A percentile compares a stretch with the other conserved stretches of the same genome.
These are phyloP conservation scores for Musca vetustissima DNA, from an alignment of 1,140 invertebrate genomes.

Conservation along the genomic window DNA sequence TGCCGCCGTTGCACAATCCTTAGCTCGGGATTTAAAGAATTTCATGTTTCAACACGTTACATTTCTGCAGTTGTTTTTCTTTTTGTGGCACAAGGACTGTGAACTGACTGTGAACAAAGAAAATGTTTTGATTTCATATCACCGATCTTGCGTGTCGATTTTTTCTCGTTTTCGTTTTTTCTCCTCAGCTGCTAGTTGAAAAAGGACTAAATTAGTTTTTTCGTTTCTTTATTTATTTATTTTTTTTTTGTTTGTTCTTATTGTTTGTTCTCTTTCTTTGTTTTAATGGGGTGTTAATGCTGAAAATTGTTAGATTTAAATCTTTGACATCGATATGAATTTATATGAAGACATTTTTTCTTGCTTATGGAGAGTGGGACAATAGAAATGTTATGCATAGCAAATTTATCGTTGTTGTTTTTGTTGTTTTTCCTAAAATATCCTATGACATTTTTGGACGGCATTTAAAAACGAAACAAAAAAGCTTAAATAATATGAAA, in stretches of 20 bases:
- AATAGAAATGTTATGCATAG: not conserved
- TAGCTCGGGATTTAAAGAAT: too few relatives aligned
- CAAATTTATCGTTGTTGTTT: not conserved
- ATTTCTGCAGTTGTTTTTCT: conserved; percentile 29
- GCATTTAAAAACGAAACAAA: too few relatives aligned
- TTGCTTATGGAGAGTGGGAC: not conserved
- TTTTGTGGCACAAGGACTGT: conserved; percentile 25
- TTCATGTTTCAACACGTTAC: too few relatives aligned
- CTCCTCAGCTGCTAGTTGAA: not conserved
- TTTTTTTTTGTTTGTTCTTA: conserved; percentile 7
- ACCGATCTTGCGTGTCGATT: conserved; percentile 55
- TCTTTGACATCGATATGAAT: conserved; percentile 7
- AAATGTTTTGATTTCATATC: conserved; percentile 42
- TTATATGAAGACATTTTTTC: not conserved
- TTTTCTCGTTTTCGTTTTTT: conserved; percentile 30
- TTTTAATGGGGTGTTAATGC: not conserved
- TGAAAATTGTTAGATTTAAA: conserved; percentile 17
- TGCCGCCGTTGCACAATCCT: too few relatives aligned
- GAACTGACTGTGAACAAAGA: conserved; percentile 50
- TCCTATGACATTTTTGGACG: too few relatives aligned
- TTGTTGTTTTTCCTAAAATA: not conserved
- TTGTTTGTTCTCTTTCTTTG: too few relatives aligned
- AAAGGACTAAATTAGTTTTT: not conserved
- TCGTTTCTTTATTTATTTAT: not conserved
- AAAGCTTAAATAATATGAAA: too few relatives aligned